Percentiles rank a stretch among this genome's conserved stretches.
phyloP scores from a whole-genome alignment of 2,888 invertebrate species.

The Synanthedon myopaeformis region DNA sequence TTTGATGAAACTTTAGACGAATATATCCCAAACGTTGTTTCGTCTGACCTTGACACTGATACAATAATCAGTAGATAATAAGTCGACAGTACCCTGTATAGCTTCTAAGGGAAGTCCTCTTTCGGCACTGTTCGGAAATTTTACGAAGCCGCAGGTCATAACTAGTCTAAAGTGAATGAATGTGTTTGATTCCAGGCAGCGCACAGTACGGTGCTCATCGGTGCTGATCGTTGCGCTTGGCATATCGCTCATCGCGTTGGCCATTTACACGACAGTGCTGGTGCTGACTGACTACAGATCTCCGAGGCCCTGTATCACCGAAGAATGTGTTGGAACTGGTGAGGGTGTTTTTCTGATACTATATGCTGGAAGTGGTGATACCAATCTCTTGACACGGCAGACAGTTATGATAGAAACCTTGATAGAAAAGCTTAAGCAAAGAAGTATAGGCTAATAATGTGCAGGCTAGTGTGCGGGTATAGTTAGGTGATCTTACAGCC shows the following conservation, averaged over 20 bases:
- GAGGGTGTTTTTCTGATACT: slow-evolving; percentile 8
- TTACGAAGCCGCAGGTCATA: background rate
- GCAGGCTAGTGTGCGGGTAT: too few species aligned
- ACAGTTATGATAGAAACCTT: too few species aligned
- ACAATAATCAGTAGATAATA: too few species aligned
- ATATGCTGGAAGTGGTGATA: too few species aligned
- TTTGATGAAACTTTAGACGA: too few species aligned
- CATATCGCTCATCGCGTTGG: slow-evolving; percentile 58
- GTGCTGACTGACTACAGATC: slow-evolving; percentile 53
- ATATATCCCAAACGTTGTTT: too few species aligned
- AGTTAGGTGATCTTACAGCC: too few species aligned
- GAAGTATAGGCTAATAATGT: too few species aligned
- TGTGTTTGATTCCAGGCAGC: slow-evolving; percentile 34
- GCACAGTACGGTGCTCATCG: slow-evolving; percentile 60
- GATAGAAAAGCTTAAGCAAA: too few species aligned
- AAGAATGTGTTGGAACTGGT: slow-evolving; percentile 76
- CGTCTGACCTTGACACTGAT: too few species aligned
- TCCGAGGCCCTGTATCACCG: slow-evolving; percentile 65
- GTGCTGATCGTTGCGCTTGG: slow-evolving; percentile 63
- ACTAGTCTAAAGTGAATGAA: background rate
- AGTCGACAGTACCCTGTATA: too few species aligned
- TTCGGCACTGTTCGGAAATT: background rate
- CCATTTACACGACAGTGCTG: slow-evolving; percentile 57
- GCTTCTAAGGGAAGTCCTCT: background rate
- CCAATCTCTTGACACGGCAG: too few species aligned